Evolutionary conservation across 2,888 invertebrate genomes (phyloP).

Genomic region (Heliconius ethilla): DNA sequence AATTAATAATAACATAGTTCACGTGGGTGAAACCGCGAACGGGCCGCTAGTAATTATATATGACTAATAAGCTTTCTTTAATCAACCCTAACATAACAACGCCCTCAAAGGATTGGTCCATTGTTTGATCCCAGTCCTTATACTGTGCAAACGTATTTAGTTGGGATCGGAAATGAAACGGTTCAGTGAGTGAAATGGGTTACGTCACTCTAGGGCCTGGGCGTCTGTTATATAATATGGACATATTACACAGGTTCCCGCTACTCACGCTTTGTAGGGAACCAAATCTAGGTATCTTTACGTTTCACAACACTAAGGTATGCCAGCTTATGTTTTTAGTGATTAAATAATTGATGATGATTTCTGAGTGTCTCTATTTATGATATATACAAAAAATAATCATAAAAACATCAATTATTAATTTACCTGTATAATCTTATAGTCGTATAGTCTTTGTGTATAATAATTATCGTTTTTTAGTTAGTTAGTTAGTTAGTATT

Average conservation of each 20-base stretch:
- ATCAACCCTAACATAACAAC: constrained; percentile 4
- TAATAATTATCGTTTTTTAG: too few relatives aligned
- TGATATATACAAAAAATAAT: too few relatives aligned
- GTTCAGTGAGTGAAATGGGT: constrained; percentile 23
- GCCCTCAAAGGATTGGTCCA: constrained; percentile 23
- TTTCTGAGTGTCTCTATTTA: too few relatives aligned
- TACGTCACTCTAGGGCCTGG: not conserved
- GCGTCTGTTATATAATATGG: constrained; percentile 1
- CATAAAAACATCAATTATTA: too few relatives aligned
- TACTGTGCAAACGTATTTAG: constrained; percentile 4
- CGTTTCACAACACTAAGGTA: not conserved
- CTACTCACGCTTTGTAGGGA: not conserved
- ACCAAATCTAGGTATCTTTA: not conserved
- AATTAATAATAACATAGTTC: too few relatives aligned
- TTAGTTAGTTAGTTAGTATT: too few relatives aligned
- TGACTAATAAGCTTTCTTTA: not conserved
- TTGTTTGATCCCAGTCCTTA: constrained; percentile 24
- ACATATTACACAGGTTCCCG: not conserved
- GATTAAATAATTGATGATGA: not conserved
- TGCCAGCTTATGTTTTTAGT: not conserved
- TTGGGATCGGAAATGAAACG: constrained; percentile 24
- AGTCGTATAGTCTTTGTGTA: too few relatives aligned
- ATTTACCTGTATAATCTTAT: too few relatives aligned
- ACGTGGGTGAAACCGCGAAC: too few relatives aligned
- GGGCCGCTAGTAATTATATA: too few relatives aligned